phyloP scores from a whole-genome alignment of 2,797 vertebrate genomes.

The Apogon talboti region DNA sequence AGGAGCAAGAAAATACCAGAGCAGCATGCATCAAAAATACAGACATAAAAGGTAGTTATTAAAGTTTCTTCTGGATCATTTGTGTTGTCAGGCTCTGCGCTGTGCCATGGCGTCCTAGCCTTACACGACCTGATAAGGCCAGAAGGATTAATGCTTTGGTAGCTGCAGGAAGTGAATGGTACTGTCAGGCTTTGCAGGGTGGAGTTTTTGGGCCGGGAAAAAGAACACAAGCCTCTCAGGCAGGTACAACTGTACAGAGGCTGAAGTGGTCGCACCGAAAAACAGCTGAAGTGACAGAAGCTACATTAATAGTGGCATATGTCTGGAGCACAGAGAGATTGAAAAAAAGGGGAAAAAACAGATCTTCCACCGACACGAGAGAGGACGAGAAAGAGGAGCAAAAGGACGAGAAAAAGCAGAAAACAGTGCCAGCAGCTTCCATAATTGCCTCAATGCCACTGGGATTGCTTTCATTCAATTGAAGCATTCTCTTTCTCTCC shows the following conservation, averaged over 20 bases:
- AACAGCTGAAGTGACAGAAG: constrained; percentile 84
- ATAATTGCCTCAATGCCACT: constrained; percentile 81
- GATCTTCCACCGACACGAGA: constrained; percentile 39
- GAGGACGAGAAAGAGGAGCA: constrained; percentile 50
- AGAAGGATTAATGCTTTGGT: constrained; percentile 43
- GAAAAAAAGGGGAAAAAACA: constrained; percentile 48
- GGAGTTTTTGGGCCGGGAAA: constrained; percentile 10
- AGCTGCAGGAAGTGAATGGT: constrained; percentile 26
- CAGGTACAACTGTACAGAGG: constrained; percentile 37
- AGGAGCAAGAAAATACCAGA: constrained; percentile 9
- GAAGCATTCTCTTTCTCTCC: constrained; percentile 71
- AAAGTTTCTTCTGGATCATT: constrained; percentile 50
- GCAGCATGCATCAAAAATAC: constrained; percentile 36
- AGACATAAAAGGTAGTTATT: constrained; percentile 41
- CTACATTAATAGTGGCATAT: constrained; percentile 83
- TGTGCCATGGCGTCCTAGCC: constrained; percentile 12
- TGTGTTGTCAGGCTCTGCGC: constrained; percentile 25
- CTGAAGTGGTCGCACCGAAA: constrained; percentile 62
- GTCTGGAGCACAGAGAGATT: constrained; percentile 69
- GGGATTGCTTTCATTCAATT: constrained; percentile 81
- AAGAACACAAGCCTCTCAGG: constrained; percentile 4
- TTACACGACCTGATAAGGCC: constrained; percentile 46
- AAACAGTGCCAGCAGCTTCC: constrained; percentile 76
- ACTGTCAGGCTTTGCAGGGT: constrained; percentile 21
- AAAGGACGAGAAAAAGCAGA: constrained; percentile 46